These are phyloP conservation scores for Lucilia sericata DNA, from an alignment of 1,140 invertebrate species.

Conservation along the genomic window DNA sequence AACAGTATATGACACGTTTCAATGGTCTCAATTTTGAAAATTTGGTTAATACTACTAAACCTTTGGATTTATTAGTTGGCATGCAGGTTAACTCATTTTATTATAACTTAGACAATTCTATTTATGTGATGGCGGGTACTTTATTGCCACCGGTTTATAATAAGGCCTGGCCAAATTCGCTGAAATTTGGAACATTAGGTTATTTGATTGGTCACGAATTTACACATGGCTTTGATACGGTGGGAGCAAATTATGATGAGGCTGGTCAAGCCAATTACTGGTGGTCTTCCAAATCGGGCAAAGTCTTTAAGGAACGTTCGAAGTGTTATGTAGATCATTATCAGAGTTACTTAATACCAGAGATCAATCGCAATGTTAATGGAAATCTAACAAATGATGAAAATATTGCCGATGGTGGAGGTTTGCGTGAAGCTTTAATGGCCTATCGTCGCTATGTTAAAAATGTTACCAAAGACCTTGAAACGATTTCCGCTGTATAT, in stretches of 20 bases:
- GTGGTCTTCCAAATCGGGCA: conserved; percentile 62
- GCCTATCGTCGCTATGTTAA: conserved; percentile 74
- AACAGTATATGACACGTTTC: conserved; percentile 49
- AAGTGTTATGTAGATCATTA: conserved; percentile 84
- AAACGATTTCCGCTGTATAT: conserved; percentile 65
- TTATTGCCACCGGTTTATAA: conserved; percentile 95
- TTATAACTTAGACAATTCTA: conserved; percentile 61
- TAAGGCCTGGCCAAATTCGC: conserved; percentile 57
- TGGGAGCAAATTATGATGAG: conserved; percentile 54
- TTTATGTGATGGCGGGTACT: conserved; percentile 80
- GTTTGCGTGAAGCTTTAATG: conserved; percentile 87
- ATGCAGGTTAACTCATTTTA: conserved; percentile 65
- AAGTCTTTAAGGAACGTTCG: conserved; percentile 68
- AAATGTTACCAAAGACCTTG: conserved; percentile 67
- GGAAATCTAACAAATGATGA: conserved; percentile 76
- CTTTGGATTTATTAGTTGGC: conserved; percentile 54
- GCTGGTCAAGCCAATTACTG: conserved; percentile 51
- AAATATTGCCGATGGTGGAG: conserved; percentile 87
- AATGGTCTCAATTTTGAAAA: conserved; percentile 52
- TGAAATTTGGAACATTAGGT: conserved; percentile 61
- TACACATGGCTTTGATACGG: conserved; percentile 61
- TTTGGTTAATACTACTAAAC: conserved; percentile 53
- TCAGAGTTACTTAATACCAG: conserved; percentile 57
- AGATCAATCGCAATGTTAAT: conserved; percentile 72
- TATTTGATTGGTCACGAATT: conserved; percentile 62